phyloP scores from a whole-genome alignment of 2,888 invertebrate genomes.

The Machimus rusticus region DNA sequence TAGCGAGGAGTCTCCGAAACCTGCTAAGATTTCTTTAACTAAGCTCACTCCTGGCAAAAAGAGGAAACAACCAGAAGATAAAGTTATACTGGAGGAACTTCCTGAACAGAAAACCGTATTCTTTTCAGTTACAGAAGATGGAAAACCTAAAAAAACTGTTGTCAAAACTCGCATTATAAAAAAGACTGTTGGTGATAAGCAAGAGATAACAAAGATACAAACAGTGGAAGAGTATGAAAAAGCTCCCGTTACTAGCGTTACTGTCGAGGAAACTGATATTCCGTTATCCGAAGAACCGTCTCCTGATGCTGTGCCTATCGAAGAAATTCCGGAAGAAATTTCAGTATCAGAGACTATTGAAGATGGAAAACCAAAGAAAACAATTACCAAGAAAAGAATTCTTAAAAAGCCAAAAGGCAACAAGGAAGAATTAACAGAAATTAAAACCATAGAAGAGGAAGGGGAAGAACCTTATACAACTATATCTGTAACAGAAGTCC shows the following conservation, averaged over 20 bases:
- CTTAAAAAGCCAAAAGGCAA: constrained; percentile 60
- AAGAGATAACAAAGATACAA: constrained; percentile 62
- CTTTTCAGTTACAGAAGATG: constrained; percentile 60
- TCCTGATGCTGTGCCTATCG: constrained; percentile 51
- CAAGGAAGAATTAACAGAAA: constrained; percentile 55
- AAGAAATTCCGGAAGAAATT: constrained; percentile 56
- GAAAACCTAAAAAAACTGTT: constrained; percentile 58
- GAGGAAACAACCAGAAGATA: constrained; percentile 50
- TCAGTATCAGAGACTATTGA: constrained; percentile 54
- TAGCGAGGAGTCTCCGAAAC: constrained; percentile 46
- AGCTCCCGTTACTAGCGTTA: constrained; percentile 59
- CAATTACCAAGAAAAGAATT: constrained; percentile 60
- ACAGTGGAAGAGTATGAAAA: constrained; percentile 62
- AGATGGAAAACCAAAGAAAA: constrained; percentile 55
- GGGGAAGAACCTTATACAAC: constrained; percentile 54
- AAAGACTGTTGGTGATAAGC: constrained; percentile 60
- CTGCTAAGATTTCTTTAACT: constrained; percentile 53
- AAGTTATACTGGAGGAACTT: constrained; percentile 56
- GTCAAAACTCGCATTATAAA: constrained; percentile 64
- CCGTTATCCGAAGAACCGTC: constrained; percentile 54
- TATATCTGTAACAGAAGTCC: constrained; percentile 54
- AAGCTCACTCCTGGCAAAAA: constrained; percentile 48
- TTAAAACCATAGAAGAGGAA: constrained; percentile 50
- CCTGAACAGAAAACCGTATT: constrained; percentile 59
- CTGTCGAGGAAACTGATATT: constrained; percentile 54